Conservation (phyloP, 2,113 vertebrate species). For the Eclectus roratus region DNA sequence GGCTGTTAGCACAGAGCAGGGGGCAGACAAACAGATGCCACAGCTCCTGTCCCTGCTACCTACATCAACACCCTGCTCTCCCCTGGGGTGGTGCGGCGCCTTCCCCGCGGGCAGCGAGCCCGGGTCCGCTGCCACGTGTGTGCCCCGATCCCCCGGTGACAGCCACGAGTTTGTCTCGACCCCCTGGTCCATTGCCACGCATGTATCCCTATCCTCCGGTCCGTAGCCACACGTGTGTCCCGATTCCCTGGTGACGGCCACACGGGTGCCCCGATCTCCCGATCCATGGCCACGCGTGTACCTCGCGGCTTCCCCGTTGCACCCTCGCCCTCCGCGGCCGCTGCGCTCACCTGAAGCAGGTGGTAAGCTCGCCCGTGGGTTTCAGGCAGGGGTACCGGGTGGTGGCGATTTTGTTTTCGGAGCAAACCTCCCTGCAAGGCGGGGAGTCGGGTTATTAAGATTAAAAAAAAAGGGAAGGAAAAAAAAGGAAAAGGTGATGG, state of each 20-base stretch:
- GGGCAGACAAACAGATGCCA: not conserved
- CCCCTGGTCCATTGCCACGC: not conserved
- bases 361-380: constrained; percentile 85
- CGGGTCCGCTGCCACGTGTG: not conserved
- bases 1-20: not conserved
- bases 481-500: not conserved
- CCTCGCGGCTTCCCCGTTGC: not conserved
- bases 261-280: not conserved
- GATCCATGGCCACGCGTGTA: not conserved
- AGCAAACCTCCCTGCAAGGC: constrained; percentile 83
- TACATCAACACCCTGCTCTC: not conserved
- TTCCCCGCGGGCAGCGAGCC: not conserved
- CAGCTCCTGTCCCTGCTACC: not conserved
- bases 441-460: not conserved
- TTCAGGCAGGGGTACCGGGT: constrained; percentile 90
- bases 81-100: no score
- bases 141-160: not conserved
- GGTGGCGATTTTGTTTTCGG: constrained; percentile 89
- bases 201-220: not conserved
- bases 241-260: not conserved
- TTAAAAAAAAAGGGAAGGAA: no score
- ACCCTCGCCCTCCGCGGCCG: not conserved
- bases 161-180: not conserved
- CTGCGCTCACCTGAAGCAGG: constrained; percentile 88
- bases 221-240: not conserved